Base-by-base conservation (phyloP, 2,797 vertebrate species). In the Hapalemur alaotrensis region DNA sequence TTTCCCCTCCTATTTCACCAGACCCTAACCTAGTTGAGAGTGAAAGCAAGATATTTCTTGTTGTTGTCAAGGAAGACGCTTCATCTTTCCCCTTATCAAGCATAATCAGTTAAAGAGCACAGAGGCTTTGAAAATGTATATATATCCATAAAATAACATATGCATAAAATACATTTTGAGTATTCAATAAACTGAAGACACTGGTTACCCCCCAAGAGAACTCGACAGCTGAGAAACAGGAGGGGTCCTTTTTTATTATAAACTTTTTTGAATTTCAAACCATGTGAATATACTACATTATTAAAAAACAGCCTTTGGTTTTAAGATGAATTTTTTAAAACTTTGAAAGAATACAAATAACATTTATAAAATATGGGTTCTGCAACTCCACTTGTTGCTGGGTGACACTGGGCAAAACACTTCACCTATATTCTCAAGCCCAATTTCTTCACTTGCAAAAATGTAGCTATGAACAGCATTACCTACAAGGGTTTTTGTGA, bases 351-450 rank as follows among this genome's bases (percentile, higher is more conserved):
- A n/a, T 30, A 91, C 41, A 82, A 83, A 76, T 1, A 67, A 43
- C 63, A 20, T 57, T 85, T 88, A 52, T 72, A 83, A 91, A 89
- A 95, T 10, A 82, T 3, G 38, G 15, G 14, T 18, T 81, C 54
- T 46, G 80, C 81, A 84, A 75, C 12, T 86, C 67, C 75, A 93
- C 80, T 52, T 92, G 90, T 23, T 48, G 83, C 81, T 72, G 61
- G 67, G 78, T 92, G 85, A 79, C 61, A 73, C 38, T 79, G 81
- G 46, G 23, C 67, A 93, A 94, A 87, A 52, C 89, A 61, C n/a
- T 61, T 89, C 84, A 76, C 69, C 69, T 18, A 32, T 38, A 25
- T 57, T n/a, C 70, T 70, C 83, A 91, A 80, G 46, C 38, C n/a
- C 57, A 25, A 15, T 35, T 76, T 92, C 75, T n/a, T 84, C 70